Evolutionary conservation across 1,140 invertebrate species (phyloP).

Genomic region (Pachypeltis micranthus): DNA sequence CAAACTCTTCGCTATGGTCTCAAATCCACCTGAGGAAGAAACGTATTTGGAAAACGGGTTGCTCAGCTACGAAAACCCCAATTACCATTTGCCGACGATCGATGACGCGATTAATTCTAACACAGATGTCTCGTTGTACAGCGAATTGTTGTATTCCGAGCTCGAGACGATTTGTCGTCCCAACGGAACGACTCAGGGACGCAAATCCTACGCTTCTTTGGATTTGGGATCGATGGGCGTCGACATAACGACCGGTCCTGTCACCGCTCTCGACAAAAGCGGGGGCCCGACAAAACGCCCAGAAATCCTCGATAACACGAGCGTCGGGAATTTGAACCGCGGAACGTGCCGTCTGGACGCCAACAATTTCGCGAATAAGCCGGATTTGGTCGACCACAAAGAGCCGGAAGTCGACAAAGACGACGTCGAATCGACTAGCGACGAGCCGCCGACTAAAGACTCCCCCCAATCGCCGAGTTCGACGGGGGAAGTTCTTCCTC

Average conservation of each 20-base stretch:
- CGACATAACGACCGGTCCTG: conserved; percentile 48
- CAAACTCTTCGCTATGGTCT: conserved; percentile 26
- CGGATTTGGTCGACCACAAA: conserved; percentile 32
- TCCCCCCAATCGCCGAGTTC: conserved; percentile 17
- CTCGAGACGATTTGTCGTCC: conserved; percentile 43
- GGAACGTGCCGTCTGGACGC: conserved; percentile 25
- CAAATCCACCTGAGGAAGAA: conserved; percentile 28
- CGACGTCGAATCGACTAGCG: background rate
- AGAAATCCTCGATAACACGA: conserved; percentile 23
- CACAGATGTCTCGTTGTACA: conserved; percentile 36
- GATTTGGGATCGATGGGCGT: conserved; percentile 59
- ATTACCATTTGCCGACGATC: conserved; percentile 64
- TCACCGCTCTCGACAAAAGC: conserved; percentile 41
- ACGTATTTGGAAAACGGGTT: conserved; percentile 56
- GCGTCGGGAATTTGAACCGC: conserved; percentile 27
- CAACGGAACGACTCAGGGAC: conserved; percentile 35
- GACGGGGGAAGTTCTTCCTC: conserved; percentile 49
- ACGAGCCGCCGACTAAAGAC: background rate
- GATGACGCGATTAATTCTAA: conserved; percentile 70
- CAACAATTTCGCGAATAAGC: conserved; percentile 28
- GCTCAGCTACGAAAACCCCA: conserved; percentile 75
- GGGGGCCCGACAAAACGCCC: conserved; percentile 26
- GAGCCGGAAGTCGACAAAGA: background rate
- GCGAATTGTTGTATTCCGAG: conserved; percentile 42
- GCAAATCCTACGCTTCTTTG: conserved; percentile 50